Evolutionary conservation across 2,888 invertebrate species (phyloP).

Genomic region (Leptogaster cylindrica): DNA sequence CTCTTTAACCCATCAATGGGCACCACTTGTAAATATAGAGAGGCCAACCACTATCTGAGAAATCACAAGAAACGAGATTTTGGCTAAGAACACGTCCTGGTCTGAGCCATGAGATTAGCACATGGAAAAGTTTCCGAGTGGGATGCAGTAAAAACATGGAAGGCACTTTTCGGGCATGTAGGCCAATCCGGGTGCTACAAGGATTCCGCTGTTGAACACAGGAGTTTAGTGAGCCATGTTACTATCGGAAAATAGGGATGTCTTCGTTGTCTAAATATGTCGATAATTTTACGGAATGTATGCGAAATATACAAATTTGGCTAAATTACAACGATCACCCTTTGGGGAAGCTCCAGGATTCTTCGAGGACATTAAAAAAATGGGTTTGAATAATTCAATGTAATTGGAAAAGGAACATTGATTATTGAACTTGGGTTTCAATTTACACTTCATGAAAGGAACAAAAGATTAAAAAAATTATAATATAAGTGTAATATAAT

Average conservation of each 20-base stretch:
- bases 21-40: conserved; percentile 39
- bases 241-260: neutral
- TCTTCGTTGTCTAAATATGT: neutral
- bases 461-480: too few relatives aligned
- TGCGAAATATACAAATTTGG: neutral
- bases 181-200: conserved; percentile 7
- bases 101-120: conserved; percentile 44
- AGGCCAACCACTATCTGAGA: conserved; percentile 16
- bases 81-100: conserved; percentile 44
- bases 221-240: conserved; percentile 21
- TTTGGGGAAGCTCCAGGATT: too few relatives aligned
- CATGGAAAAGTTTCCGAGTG: conserved; percentile 42
- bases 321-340: too few relatives aligned
- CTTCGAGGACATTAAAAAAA: too few relatives aligned
- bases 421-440: too few relatives aligned
- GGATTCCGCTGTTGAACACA: conserved; percentile 24
- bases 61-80: conserved; percentile 44
- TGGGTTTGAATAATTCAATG: too few relatives aligned
- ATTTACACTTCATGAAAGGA: too few relatives aligned
- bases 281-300: conserved; percentile 2
- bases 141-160: conserved; percentile 32
- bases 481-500: too few relatives aligned
- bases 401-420: too few relatives aligned
- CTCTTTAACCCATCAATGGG: conserved; percentile 47
- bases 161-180: neutral